These are phyloP conservation scores for Phthorimaea operculella DNA, from an alignment of 1,140 invertebrate species.

Conservation along the genomic window DNA sequence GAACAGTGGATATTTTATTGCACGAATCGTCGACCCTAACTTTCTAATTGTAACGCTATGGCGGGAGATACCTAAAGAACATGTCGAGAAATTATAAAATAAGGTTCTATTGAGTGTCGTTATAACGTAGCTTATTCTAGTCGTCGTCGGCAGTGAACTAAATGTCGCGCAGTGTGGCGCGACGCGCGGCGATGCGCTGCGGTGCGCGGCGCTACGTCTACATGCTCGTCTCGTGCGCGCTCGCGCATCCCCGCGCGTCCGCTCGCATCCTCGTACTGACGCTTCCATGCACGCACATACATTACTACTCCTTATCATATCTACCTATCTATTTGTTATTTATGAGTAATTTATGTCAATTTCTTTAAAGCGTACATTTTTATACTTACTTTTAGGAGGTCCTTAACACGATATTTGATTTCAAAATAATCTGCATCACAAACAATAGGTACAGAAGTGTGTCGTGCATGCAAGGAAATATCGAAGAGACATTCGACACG, in stretches of 20 bases:
- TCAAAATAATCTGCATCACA: constrained; percentile 26
- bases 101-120: constrained; percentile 40
- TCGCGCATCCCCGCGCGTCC: constrained; percentile 15
- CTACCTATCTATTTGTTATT: constrained; percentile 62
- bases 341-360: constrained; percentile 61
- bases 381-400: constrained; percentile 62
- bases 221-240: neutral
- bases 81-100: constrained; percentile 36
- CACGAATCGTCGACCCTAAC: constrained; percentile 57
- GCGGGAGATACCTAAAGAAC: constrained; percentile 40
- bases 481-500: constrained; percentile 27
- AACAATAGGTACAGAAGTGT: constrained; percentile 31
- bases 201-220: neutral
- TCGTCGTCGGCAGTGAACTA: constrained; percentile 51
- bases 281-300: constrained; percentile 33
- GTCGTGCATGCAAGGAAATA: constrained; percentile 32
- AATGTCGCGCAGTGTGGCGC: constrained; percentile 31
- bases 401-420: constrained; percentile 48
- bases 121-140: constrained; percentile 43
- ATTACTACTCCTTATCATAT: constrained; percentile 55
- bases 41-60: constrained; percentile 48
- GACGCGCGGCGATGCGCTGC: constrained; percentile 9
- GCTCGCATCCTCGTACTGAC: constrained; percentile 19
- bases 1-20: constrained; percentile 58
- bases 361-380: constrained; percentile 68